These are phyloP conservation scores for Vicugna pacos DNA, from an alignment of 2,113 vertebrate species.

Conservation along the genomic window DNA sequence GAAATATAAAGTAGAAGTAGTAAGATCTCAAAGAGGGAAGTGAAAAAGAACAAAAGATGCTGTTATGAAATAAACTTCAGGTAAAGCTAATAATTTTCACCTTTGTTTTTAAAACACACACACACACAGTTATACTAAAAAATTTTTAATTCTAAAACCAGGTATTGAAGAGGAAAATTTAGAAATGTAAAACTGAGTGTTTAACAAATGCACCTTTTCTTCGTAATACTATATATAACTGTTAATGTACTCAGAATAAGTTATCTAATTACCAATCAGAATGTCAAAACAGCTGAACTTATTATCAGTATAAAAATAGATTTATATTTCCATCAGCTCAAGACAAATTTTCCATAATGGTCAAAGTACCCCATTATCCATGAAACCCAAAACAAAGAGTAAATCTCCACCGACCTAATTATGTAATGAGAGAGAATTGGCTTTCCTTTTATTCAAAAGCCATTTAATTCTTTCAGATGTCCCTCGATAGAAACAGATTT, in stretches of 20 bases:
- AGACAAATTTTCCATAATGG: not conserved
- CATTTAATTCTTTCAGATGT: constrained; percentile 62
- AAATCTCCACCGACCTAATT: constrained; percentile 61
- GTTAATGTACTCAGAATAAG: not conserved
- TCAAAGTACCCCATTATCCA: constrained; percentile 23
- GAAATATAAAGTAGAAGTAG: not conserved
- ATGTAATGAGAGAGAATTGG: constrained; percentile 21
- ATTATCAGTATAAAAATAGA: constrained; percentile 31
- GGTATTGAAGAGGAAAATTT: not conserved
- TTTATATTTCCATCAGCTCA: not conserved
- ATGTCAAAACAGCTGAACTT: not conserved
- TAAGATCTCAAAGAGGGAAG: not conserved
- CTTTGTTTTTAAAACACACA: not conserved
- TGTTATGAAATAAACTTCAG: constrained; percentile 4
- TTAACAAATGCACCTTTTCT: constrained; percentile 14
- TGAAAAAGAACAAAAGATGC: not conserved
- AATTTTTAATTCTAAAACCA: not conserved
- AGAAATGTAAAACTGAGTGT: not conserved
- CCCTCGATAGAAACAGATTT: constrained; percentile 62
- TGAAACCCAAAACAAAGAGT: not conserved
- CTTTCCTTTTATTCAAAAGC: constrained; percentile 52
- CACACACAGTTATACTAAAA: not conserved
- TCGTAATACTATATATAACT: not conserved
- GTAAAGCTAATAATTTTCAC: not conserved
- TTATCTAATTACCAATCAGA: constrained; percentile 17